These are phyloP conservation scores for Psephotus haematonotus DNA, from an alignment of 2,113 vertebrate genomes.

Conservation along the genomic window DNA sequence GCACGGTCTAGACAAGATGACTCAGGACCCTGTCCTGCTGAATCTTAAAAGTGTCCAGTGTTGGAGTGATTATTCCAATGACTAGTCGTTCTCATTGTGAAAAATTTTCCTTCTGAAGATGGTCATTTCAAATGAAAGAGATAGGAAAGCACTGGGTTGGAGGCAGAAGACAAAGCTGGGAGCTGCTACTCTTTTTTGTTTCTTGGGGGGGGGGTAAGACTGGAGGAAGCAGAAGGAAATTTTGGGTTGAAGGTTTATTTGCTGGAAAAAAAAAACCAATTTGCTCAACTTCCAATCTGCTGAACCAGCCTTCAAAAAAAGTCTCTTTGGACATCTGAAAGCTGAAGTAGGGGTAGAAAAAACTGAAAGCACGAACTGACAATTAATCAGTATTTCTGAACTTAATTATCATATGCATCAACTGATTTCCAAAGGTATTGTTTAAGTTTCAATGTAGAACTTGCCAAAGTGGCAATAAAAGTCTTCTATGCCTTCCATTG, in stretches of 20 bases:
- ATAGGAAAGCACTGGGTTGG: not conserved
- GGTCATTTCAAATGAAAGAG: not conserved
- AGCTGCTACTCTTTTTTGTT: not conserved
- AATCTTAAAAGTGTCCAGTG: accelerated
- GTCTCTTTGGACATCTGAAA: not conserved
- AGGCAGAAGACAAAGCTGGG: not conserved
- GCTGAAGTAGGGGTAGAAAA: not conserved
- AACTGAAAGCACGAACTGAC: not conserved
- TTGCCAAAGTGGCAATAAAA: not conserved
- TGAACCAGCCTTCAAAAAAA: not conserved
- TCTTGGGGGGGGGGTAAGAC: not conserved
- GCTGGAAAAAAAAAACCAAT: not conserved
- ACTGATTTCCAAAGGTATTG: not conserved
- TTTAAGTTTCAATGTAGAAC: not conserved
- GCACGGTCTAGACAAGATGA: not conserved
- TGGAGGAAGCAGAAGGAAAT: not conserved
- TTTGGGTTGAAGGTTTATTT: not conserved
- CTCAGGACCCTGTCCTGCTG: not conserved
- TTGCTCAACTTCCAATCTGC: not conserved
- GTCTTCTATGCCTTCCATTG: not conserved
- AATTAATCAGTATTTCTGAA: not conserved
- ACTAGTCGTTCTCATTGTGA: not conserved
- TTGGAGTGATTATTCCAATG: not conserved
- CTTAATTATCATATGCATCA: not conserved
- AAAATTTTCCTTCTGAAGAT: not conserved